Evolutionary conservation across 2,113 vertebrate genomes (phyloP).

Genomic region (Pelecanoides urinatrix): DNA sequence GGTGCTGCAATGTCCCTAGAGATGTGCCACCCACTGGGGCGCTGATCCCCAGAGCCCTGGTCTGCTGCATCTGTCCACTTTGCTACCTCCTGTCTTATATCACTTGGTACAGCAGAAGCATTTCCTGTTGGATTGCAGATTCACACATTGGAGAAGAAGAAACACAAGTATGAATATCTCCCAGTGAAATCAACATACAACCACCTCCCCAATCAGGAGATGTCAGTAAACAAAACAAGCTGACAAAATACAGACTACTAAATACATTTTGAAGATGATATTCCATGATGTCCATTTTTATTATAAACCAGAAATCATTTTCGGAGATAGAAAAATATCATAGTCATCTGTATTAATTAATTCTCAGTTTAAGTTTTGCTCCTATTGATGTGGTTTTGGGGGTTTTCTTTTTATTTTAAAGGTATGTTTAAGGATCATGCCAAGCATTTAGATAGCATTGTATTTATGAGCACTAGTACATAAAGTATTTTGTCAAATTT

Average conservation of each 20-base stretch:
- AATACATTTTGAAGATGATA: background rate
- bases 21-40: background rate
- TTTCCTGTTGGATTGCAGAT: background rate
- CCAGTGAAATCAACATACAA: background rate
- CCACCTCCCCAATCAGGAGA: background rate
- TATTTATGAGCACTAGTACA: background rate
- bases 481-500: background rate
- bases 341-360: background rate
- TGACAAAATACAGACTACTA: background rate
- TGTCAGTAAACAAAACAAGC: background rate
- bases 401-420: background rate
- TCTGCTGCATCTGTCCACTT: background rate
- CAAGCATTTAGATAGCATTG: background rate
- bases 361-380: background rate
- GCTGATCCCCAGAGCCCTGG: background rate
- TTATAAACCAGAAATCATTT: background rate
- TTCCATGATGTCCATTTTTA: background rate
- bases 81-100: background rate
- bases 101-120: background rate
- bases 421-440: background rate
- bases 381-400: background rate
- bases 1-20: background rate
- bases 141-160: background rate
- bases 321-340: background rate
- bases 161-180: background rate